Conservation (phyloP, 2,797 vertebrate species). For the Scyliorhinus canicula region DNA sequence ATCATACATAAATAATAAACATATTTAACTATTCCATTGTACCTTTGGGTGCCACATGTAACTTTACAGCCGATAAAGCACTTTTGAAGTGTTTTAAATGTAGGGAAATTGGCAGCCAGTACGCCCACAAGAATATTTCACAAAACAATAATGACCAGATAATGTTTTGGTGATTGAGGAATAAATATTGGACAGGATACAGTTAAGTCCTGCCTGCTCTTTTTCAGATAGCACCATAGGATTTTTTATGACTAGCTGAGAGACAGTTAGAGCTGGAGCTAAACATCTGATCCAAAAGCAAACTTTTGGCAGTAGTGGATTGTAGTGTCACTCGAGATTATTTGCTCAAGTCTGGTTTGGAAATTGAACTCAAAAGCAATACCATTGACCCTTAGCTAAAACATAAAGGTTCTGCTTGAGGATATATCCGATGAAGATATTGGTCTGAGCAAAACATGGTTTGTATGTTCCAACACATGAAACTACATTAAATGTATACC, state of each 20-base stretch:
- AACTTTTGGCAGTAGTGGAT: neutral
- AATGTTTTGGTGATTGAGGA: no score
- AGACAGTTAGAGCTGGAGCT: neutral
- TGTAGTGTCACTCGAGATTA: neutral
- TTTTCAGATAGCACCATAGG: no score
- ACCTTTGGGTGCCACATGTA: neutral
- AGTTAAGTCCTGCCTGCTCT: no score
- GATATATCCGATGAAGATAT: neutral
- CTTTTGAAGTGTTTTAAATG: neutral
- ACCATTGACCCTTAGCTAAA: neutral
- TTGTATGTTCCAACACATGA: neutral
- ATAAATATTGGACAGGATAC: no score
- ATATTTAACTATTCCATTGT: neutral
- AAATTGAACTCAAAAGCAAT: neutral
- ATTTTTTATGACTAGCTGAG: no score
- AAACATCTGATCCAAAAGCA: neutral
- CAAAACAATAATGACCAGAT: neutral
- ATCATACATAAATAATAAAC: neutral
- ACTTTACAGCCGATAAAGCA: neutral
- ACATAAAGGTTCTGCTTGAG: neutral
- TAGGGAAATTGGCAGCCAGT: neutral
- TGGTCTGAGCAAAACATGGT: neutral
- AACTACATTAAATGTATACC: neutral
- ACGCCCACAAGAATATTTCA: neutral
- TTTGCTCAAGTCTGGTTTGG: neutral